Base-by-base conservation (phyloP, 1,140 invertebrate species). In the Habropoda laboriosa region DNA sequence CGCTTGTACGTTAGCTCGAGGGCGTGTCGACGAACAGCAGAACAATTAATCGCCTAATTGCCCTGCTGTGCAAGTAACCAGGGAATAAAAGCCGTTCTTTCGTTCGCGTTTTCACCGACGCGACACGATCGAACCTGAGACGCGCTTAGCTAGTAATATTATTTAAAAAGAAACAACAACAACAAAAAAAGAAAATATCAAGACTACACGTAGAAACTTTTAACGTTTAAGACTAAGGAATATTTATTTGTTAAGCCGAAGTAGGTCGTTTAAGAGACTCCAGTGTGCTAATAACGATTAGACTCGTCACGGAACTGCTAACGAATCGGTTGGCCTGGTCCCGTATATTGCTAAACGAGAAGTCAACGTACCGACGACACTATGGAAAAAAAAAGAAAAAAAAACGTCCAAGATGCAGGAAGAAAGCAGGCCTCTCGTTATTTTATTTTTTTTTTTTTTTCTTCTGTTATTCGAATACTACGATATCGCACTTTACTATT, bases 241-340 rank as follows among this genome's bases (percentile, higher is more conserved):
- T 73, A 79, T 79, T 79, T 79, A 79, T 73, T 79, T 55, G 57
- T 63, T 79, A 72, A 78, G 66, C n/a, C 24, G 66, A 71, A 40
- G 21, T 53, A 73, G 30, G 24, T 42, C n/a, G 38, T 61, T 40
- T 32, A 63, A 38, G 45, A 77, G 64, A 77, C 42, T 30, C 42
- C 42, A 13, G 18, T 18, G 64, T 70, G 53, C 53, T 71, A 60
- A 60, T 58, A 57, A 76, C 0, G 24, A 42, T 61, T 60, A 58
- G 24, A 68, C 30, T 42, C n/a, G 32, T 58, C 40, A 40, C 10
- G n/a, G 40, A 27, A 18, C 13, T 21, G 55, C n/a, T 55, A 40
- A 71, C 51, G 38, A 58, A 71, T 71, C 51, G 24, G 47, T 68
- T 68, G 32, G 30, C 32, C n/a, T 30, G 21, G 35, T 42, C 27